Percentiles rank a stretch among this genome's conserved stretches.
Conservation (phyloP, 2,797 vertebrate species). For the Ceryle rudis region DNA sequence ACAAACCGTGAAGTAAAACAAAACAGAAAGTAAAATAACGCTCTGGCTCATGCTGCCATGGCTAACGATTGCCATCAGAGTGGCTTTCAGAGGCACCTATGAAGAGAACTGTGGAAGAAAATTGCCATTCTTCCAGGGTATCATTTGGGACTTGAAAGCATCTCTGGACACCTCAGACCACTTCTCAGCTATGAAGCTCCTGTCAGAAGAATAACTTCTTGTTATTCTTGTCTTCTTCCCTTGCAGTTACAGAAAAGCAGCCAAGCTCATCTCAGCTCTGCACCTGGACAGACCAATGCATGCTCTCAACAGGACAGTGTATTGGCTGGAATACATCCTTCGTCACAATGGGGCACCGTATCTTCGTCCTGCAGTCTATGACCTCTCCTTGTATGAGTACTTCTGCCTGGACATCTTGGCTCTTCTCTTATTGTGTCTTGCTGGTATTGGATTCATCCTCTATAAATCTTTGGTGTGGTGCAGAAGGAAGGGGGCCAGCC, state of each 20-base stretch:
- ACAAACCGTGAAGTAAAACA: neutral
- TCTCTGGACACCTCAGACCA: neutral
- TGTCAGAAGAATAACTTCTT: neutral
- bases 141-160: neutral
- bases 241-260: constrained; percentile 65
- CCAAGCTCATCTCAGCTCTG: constrained; percentile 66
- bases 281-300: constrained; percentile 69
- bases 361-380: constrained; percentile 57
- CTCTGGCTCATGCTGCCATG: neutral
- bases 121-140: neutral
- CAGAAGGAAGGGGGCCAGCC: neutral
- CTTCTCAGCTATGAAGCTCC: neutral
- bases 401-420: constrained; percentile 70
- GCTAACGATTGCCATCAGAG: neutral
- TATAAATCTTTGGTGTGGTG: constrained; percentile 45
- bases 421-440: constrained; percentile 34
- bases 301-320: constrained; percentile 69
- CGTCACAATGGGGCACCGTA: constrained; percentile 54
- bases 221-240: neutral
- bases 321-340: constrained; percentile 77
- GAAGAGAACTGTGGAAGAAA: neutral
- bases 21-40: neutral
- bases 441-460: neutral
- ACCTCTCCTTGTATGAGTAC: constrained; percentile 64
- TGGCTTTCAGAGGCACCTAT: neutral